Evolutionary conservation across 2,113 vertebrate genomes (phyloP).

Genomic region (Andinoacara biseriatus): DNA sequence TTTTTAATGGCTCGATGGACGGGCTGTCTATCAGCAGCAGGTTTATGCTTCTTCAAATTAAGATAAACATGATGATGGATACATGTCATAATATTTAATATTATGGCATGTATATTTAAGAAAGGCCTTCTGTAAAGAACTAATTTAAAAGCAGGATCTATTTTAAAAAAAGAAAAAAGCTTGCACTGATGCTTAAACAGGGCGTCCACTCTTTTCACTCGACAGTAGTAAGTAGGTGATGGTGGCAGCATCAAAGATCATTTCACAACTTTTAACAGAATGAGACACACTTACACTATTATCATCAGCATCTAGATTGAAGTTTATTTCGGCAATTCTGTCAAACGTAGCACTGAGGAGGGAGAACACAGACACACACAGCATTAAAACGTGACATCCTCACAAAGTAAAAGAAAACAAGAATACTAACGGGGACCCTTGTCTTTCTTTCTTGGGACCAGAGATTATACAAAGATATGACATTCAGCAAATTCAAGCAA

Average conservation of each 20-base stretch:
- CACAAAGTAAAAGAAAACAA: not conserved
- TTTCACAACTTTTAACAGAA: not conserved
- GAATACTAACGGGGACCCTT: too few species aligned
- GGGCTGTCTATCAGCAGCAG: too few species aligned
- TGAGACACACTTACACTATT: constrained; percentile 87
- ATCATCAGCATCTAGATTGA: constrained; percentile 90
- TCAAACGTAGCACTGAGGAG: constrained; percentile 90
- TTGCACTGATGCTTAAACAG: not conserved
- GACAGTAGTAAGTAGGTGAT: not conserved
- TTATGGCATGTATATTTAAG: not conserved
- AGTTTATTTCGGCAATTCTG: constrained; percentile 95
- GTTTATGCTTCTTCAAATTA: too few species aligned
- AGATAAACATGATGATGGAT: not conserved
- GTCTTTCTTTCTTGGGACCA: too few species aligned
- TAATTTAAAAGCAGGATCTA: not conserved
- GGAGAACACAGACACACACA: constrained; percentile 11
- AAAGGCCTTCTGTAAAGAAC: not conserved
- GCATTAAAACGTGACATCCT: not conserved
- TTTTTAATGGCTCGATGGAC: too few species aligned
- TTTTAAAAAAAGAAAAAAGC: not conserved
- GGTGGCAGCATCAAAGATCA: not conserved
- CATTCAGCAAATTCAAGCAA: too few species aligned
- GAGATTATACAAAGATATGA: too few species aligned
- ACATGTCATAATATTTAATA: not conserved
- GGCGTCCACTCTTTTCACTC: not conserved